These are phyloP conservation scores for Oedothorax gibbosus DNA, from an alignment of 1,140 invertebrate species.

Conservation along the genomic window DNA sequence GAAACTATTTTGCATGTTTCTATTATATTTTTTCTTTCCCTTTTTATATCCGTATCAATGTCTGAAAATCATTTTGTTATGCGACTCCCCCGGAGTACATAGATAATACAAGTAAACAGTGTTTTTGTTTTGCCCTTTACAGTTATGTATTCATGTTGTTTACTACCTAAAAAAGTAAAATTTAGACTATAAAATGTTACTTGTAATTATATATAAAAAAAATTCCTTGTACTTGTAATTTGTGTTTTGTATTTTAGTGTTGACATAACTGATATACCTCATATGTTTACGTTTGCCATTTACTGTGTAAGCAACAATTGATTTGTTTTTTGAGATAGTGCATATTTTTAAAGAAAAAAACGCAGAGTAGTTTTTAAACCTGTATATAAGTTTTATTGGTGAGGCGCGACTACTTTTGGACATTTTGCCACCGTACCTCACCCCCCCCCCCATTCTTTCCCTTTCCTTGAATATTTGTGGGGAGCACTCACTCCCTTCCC, in stretches of 20 bases:
- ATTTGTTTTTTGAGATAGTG: slow-evolving; percentile 45
- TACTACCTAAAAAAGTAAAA: slow-evolving; percentile 13
- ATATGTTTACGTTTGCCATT: slow-evolving; percentile 60
- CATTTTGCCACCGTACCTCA: slow-evolving; percentile 48
- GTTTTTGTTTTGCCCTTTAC: slow-evolving; percentile 46
- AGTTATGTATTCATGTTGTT: slow-evolving; percentile 58
- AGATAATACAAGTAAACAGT: slow-evolving; percentile 40
- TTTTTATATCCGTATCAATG: slow-evolving; percentile 41
- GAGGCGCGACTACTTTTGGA: slow-evolving; percentile 50
- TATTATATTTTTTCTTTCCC: slow-evolving; percentile 13
- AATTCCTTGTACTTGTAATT: slow-evolving; percentile 18
- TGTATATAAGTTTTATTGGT: slow-evolving; percentile 57
- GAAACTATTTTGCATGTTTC: not conserved
- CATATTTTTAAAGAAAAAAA: slow-evolving; percentile 50
- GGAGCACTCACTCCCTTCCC: no score
- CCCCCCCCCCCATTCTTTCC: not conserved
- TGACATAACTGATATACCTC: slow-evolving; percentile 55
- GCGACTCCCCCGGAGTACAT: slow-evolving; percentile 13
- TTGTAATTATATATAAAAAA: slow-evolving; percentile 47
- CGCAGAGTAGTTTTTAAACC: slow-evolving; percentile 52
- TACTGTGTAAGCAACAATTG: slow-evolving; percentile 38
- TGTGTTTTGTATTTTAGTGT: slow-evolving; percentile 57
- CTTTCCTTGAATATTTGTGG: not conserved
- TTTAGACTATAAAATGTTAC: slow-evolving; percentile 33
- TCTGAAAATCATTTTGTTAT: slow-evolving; percentile 32